These are phyloP conservation scores for Idris sp. DNA, from an alignment of 1,140 invertebrate genomes.

Conservation along the genomic window DNA sequence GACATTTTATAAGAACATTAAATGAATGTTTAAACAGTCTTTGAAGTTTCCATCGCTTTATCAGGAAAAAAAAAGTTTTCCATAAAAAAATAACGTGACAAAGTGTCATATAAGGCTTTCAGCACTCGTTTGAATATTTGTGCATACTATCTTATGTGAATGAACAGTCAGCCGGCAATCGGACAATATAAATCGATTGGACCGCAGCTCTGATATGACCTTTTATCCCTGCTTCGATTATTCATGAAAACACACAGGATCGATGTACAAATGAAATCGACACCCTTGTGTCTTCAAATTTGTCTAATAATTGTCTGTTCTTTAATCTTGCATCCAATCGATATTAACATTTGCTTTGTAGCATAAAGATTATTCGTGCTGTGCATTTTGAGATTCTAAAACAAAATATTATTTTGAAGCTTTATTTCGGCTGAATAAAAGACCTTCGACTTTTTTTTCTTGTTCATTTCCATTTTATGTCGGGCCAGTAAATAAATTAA, in stretches of 20 bases:
- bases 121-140: conserved; percentile 23
- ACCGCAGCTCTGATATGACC: conserved; percentile 35
- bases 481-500: conserved; percentile 6
- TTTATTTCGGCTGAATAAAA: too few species aligned
- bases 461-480: conserved; percentile 5
- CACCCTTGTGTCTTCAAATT: conserved; percentile 42
- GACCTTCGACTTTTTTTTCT: too few species aligned
- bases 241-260: conserved; percentile 41
- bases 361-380: conserved; percentile 7
- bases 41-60: too few species aligned
- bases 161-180: conserved; percentile 46
- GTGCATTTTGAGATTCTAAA: background rate
- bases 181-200: conserved; percentile 55
- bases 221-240: conserved; percentile 47
- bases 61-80: too few species aligned
- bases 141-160: conserved; percentile 41
- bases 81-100: too few species aligned
- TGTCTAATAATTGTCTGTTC: conserved; percentile 42
- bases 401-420: too few species aligned
- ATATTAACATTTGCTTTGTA: conserved; percentile 40
- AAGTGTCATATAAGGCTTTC: too few species aligned
- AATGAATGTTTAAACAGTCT: too few species aligned
- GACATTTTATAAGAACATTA: too few species aligned
- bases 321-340: conserved; percentile 33
- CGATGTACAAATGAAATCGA: conserved; percentile 47